These are phyloP conservation scores for Pseudomyrmex concolor DNA, from an alignment of 1,140 invertebrate genomes.

Conservation along the genomic window DNA sequence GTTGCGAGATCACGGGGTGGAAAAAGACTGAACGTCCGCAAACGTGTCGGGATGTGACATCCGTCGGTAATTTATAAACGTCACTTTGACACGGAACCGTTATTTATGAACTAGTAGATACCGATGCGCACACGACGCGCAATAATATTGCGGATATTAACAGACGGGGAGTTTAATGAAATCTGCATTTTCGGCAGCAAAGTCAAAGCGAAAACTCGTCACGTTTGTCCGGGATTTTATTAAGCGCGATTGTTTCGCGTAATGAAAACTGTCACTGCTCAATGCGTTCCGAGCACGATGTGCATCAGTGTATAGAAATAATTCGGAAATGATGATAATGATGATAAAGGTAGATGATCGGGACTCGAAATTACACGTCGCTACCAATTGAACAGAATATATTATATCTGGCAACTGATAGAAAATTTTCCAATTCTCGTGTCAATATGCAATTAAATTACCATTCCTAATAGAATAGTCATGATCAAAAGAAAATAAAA, in stretches of 20 bases:
- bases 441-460: not conserved
- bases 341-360: slow-evolving; percentile 17
- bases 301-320: slow-evolving; percentile 18
- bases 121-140: not conserved
- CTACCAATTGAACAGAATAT: not conserved
- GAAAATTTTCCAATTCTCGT: not conserved
- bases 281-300: not conserved
- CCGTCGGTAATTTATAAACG: slow-evolving; percentile 41
- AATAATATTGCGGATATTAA: slow-evolving; percentile 65
- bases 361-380: slow-evolving; percentile 5
- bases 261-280: slow-evolving; percentile 36
- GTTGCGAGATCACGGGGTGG: not conserved
- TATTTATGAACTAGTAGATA: slow-evolving; percentile 60
- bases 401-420: too few species aligned
- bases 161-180: slow-evolving; percentile 61
- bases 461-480: not conserved
- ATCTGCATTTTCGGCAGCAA: slow-evolving; percentile 65
- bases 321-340: slow-evolving; percentile 26
- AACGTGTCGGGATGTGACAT: slow-evolving; percentile 1
- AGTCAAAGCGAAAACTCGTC: slow-evolving; percentile 61
- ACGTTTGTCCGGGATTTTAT: slow-evolving; percentile 62
- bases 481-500: not conserved
- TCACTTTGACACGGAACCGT: slow-evolving; percentile 9
- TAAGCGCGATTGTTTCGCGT: slow-evolving; percentile 18
- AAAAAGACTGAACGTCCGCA: slow-evolving; percentile 20